These are phyloP conservation scores for Holocentrus rufus DNA, from an alignment of 2,797 vertebrate species.

Conservation along the genomic window DNA sequence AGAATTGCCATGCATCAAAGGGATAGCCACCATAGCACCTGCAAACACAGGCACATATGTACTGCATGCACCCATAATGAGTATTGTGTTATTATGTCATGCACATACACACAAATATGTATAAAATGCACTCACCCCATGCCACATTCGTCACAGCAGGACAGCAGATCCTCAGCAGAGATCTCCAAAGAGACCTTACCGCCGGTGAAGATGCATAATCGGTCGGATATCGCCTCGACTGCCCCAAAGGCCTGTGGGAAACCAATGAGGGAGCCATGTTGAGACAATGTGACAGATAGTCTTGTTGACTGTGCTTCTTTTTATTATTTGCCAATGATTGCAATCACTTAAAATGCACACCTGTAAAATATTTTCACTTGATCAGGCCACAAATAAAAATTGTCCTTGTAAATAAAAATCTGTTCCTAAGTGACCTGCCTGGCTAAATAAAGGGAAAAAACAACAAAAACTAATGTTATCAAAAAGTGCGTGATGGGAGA, in stretches of 20 bases:
- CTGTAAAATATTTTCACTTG: too few species aligned
- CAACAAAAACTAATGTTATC: too few species aligned
- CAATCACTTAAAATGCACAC: too few species aligned
- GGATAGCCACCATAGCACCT: conserved; percentile 92
- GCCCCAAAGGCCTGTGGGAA: conserved; percentile 90
- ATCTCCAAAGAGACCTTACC: conserved; percentile 87
- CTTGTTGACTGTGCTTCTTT: too few species aligned
- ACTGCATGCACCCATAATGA: neutral
- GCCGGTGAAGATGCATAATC: conserved; percentile 87
- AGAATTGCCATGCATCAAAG: conserved; percentile 87
- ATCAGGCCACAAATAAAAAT: too few species aligned
- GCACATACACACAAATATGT: too few species aligned
- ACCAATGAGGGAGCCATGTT: conserved; percentile 1
- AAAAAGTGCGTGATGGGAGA: too few species aligned
- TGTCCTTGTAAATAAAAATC: too few species aligned
- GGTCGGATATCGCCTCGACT: conserved; percentile 91
- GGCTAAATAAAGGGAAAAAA: too few species aligned
- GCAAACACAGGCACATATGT: conserved; percentile 8
- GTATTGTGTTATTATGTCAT: neutral
- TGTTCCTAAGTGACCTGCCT: too few species aligned
- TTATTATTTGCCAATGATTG: too few species aligned
- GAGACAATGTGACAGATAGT: too few species aligned
- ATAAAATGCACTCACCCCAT: conserved; percentile 82
- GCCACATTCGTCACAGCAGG: conserved; percentile 90
- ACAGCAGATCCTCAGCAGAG: conserved; percentile 92